Evolutionary conservation across 2,797 vertebrate genomes (phyloP).

Genomic region (Alca torda): DNA sequence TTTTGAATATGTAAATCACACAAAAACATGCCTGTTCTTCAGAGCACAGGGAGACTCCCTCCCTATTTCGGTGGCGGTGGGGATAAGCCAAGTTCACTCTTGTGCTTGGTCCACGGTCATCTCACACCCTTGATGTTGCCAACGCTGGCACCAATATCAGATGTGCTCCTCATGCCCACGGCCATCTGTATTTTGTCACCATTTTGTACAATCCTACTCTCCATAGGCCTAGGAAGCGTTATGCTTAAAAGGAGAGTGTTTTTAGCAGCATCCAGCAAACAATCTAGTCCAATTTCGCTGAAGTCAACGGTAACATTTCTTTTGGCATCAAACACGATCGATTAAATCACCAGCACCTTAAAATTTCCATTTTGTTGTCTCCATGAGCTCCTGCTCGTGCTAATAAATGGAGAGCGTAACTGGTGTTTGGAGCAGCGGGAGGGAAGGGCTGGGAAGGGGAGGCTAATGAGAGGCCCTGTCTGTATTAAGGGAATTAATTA

Average conservation of each 20-base stretch:
- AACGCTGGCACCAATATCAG: neutral
- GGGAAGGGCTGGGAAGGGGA: neutral
- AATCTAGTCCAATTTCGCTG: neutral
- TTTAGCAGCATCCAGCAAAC: neutral
- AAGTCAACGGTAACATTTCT: neutral
- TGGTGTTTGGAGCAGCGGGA: slow-evolving; percentile 34
- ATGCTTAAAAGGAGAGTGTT: neutral
- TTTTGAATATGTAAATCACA: neutral
- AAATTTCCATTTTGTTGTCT: slow-evolving; percentile 17
- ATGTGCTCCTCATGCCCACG: fast-evolving
- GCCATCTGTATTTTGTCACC: neutral
- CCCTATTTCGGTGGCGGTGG: neutral
- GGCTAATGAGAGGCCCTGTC: slow-evolving; percentile 11
- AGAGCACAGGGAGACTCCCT: neutral
- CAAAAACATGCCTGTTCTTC: neutral
- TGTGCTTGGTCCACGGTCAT: neutral
- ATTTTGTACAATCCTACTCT: neutral
- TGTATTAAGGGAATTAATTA: slow-evolving; percentile 36
- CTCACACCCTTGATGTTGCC: neutral
- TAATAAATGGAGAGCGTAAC: neutral
- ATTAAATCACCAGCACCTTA: neutral
- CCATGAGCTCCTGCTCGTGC: neutral
- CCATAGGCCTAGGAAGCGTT: neutral
- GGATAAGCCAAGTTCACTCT: neutral
- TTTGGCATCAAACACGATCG: neutral